phyloP scores from a whole-genome alignment of 2,888 invertebrate genomes.

The Glyphotaelius pellucidus region DNA sequence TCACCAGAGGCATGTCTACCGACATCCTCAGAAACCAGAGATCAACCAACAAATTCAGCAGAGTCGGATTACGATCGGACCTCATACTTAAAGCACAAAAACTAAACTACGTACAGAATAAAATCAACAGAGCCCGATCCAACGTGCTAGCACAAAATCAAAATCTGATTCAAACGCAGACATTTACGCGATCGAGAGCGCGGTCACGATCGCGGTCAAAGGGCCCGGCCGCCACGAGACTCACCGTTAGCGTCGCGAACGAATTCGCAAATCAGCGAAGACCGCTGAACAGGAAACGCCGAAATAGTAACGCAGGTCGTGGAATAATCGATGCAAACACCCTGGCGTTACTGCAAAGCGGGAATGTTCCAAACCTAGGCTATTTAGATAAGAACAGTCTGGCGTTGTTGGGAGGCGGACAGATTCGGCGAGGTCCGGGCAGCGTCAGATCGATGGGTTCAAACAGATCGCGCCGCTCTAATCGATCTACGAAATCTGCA shows the following conservation, averaged over 20 bases:
- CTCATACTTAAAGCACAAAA: constrained; percentile 72
- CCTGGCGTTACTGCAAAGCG: neutral
- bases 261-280: constrained; percentile 69
- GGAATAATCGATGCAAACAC: constrained; percentile 68
- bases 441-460: constrained; percentile 75
- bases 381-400: constrained; percentile 73
- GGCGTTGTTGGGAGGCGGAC: constrained; percentile 73
- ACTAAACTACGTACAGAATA: constrained; percentile 70
- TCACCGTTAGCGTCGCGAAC: constrained; percentile 74
- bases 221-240: constrained; percentile 42
- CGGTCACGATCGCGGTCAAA: constrained; percentile 66
- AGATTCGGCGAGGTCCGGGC: constrained; percentile 71
- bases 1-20: constrained; percentile 57
- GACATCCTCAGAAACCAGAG: constrained; percentile 38
- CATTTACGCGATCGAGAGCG: constrained; percentile 72
- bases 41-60: constrained; percentile 37
- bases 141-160: constrained; percentile 62
- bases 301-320: constrained; percentile 64
- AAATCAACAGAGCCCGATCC: constrained; percentile 67
- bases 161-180: constrained; percentile 73
- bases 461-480: constrained; percentile 69
- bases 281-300: constrained; percentile 69
- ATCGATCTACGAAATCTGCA: constrained; percentile 72
- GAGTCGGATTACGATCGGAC: constrained; percentile 75
- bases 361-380: constrained; percentile 67